These are phyloP conservation scores for Agraylea sexmaculata DNA, from an alignment of 1,140 invertebrate genomes.

Conservation along the genomic window DNA sequence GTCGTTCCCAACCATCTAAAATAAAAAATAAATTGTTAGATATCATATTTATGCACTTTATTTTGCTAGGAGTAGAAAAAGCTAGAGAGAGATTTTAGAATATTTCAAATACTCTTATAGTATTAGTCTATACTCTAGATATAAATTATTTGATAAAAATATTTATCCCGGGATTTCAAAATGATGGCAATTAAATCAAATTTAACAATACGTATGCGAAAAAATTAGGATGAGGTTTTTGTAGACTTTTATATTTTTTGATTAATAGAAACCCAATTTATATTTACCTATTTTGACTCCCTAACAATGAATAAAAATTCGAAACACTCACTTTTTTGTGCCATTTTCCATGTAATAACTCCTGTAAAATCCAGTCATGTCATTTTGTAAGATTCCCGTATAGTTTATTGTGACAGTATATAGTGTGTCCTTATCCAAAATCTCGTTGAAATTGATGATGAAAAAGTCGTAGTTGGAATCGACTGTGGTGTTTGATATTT, in stretches of 20 bases:
- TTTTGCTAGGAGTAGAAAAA: too few relatives aligned
- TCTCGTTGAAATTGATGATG: slow-evolving; percentile 21
- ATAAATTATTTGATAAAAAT: too few relatives aligned
- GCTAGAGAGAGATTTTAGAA: too few relatives aligned
- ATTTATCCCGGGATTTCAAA: too few relatives aligned
- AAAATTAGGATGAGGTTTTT: neutral
- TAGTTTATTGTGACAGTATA: slow-evolving; percentile 28
- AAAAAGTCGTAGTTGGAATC: slow-evolving; percentile 28
- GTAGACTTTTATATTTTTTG: neutral
- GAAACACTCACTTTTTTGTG: slow-evolving; percentile 23
- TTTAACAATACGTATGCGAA: too few relatives aligned
- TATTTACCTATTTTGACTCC: neutral
- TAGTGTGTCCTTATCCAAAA: slow-evolving; percentile 19
- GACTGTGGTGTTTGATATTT: slow-evolving; percentile 21
- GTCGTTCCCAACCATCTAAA: slow-evolving; percentile 56
- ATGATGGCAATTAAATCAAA: too few relatives aligned
- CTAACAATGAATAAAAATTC: neutral
- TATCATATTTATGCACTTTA: too few relatives aligned
- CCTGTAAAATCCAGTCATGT: slow-evolving; percentile 45
- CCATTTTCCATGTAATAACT: slow-evolving; percentile 36
- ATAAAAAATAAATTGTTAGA: slow-evolving; percentile 15
- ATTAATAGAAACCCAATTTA: neutral
- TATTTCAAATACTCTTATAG: too few relatives aligned
- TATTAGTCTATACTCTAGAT: too few relatives aligned
- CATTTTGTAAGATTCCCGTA: slow-evolving; percentile 35